These are phyloP conservation scores for Nannoperca obscura DNA, from an alignment of 2,797 vertebrate genomes.

Conservation along the genomic window DNA sequence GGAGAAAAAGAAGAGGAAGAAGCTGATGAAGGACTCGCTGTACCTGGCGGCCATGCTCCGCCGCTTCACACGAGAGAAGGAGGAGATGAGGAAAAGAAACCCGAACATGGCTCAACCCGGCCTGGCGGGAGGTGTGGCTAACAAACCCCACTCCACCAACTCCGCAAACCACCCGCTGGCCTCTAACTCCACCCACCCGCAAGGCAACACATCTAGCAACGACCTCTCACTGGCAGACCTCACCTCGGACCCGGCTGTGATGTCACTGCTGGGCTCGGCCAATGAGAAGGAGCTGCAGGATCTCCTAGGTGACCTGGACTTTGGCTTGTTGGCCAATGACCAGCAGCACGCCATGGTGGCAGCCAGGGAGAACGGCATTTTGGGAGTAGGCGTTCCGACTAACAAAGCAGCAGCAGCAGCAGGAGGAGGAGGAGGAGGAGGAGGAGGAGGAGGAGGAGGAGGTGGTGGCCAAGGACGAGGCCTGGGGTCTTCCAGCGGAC, in stretches of 20 bases:
- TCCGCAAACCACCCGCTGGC: slow-evolving; percentile 83
- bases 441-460: too few relatives aligned
- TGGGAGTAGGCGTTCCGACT: slow-evolving; percentile 72
- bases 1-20: slow-evolving; percentile 97
- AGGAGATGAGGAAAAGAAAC: slow-evolving; percentile 89
- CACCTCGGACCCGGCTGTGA: slow-evolving; percentile 90
- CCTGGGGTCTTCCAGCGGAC: slow-evolving; percentile 82
- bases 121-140: slow-evolving; percentile 77
- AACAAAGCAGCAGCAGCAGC: slow-evolving; percentile 52
- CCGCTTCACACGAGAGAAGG: slow-evolving; percentile 96
- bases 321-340: slow-evolving; percentile 89
- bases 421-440: too few relatives aligned
- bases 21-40: slow-evolving; percentile 94
- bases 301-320: slow-evolving; percentile 93
- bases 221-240: slow-evolving; percentile 83
- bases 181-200: slow-evolving; percentile 70
- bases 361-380: slow-evolving; percentile 89
- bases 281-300: slow-evolving; percentile 95
- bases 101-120: slow-evolving; percentile 48
- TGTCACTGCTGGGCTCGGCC: slow-evolving; percentile 94
- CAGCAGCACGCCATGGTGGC: slow-evolving; percentile 76
- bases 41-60: slow-evolving; percentile 95
- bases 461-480: slow-evolving; percentile 80
- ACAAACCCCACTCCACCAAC: slow-evolving; percentile 64
- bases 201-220: slow-evolving; percentile 47